These are phyloP conservation scores for Hippocampus abdominalis DNA, from an alignment of 2,113 vertebrate genomes.

Conservation along the genomic window DNA sequence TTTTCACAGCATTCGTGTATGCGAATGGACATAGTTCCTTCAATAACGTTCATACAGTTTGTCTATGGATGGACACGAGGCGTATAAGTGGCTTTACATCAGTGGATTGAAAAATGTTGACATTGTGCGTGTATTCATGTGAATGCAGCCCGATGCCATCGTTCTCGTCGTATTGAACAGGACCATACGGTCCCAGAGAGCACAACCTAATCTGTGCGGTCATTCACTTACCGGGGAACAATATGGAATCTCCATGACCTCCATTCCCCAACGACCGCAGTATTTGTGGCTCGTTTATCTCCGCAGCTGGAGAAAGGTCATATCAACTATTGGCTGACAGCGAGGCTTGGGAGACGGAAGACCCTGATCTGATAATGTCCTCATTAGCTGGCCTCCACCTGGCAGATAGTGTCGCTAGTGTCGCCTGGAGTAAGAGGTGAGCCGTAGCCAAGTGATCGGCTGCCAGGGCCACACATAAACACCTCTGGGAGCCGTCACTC, in stretches of 20 bases:
- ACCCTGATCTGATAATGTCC: slow-evolving; percentile 62
- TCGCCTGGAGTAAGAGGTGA: slow-evolving; percentile 45
- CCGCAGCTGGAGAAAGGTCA: slow-evolving; percentile 52
- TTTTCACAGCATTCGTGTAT: neutral
- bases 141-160: neutral
- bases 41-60: neutral
- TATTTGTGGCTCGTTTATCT: slow-evolving; percentile 48
- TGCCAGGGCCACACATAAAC: slow-evolving; percentile 27
- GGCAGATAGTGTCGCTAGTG: slow-evolving; percentile 26
- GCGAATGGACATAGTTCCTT: neutral
- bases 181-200: neutral
- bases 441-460: slow-evolving; percentile 46
- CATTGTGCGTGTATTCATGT: neutral
- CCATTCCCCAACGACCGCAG: slow-evolving; percentile 29
- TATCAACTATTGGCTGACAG: slow-evolving; percentile 30
- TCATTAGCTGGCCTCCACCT: slow-evolving; percentile 52
- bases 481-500: slow-evolving; percentile 41
- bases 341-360: slow-evolving; percentile 47
- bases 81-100: neutral
- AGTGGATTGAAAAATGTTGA: neutral
- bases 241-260: slow-evolving; percentile 33
- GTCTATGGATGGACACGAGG: neutral
- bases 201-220: slow-evolving; percentile 8
- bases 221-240: slow-evolving; percentile 29
- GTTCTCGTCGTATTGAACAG: neutral